Evolutionary conservation across 2,113 vertebrate genomes (phyloP).

Genomic region (Ginglymostoma cirratum): DNA sequence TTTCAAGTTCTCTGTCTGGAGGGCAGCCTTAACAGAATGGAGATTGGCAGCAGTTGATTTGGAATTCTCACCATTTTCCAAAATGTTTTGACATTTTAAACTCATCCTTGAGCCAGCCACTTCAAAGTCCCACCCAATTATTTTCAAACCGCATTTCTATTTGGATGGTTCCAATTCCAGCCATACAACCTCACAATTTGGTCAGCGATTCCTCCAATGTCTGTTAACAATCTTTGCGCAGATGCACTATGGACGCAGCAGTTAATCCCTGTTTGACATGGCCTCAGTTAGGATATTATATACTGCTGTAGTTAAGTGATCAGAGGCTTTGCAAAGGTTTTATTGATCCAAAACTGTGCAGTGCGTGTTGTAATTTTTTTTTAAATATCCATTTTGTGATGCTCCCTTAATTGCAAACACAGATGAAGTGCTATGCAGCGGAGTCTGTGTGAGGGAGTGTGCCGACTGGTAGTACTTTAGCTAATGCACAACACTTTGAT

Average conservation of each 20-base stretch:
- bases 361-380: constrained; percentile 11
- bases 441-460: not conserved
- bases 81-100: not conserved
- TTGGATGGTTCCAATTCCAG: not conserved
- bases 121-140: not conserved
- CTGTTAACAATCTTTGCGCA: not conserved
- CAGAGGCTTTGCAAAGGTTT: constrained; percentile 27
- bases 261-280: constrained; percentile 19
- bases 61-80: not conserved
- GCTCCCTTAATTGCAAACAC: constrained; percentile 30
- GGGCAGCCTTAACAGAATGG: not conserved
- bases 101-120: not conserved
- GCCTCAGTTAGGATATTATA: constrained; percentile 26
- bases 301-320: constrained; percentile 18
- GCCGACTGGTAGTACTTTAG: constrained; percentile 15
- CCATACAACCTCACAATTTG: not conserved
- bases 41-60: not conserved
- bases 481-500: constrained; percentile 35
- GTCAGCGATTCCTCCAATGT: not conserved
- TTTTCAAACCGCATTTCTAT: not conserved
- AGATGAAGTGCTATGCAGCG: not conserved
- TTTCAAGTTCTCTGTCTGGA: not conserved
- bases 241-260: not conserved
- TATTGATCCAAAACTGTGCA: constrained; percentile 20
- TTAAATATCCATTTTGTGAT: constrained; percentile 19